Evolutionary conservation across 2,888 invertebrate species (phyloP).

Genomic region (Alcis repandata): DNA sequence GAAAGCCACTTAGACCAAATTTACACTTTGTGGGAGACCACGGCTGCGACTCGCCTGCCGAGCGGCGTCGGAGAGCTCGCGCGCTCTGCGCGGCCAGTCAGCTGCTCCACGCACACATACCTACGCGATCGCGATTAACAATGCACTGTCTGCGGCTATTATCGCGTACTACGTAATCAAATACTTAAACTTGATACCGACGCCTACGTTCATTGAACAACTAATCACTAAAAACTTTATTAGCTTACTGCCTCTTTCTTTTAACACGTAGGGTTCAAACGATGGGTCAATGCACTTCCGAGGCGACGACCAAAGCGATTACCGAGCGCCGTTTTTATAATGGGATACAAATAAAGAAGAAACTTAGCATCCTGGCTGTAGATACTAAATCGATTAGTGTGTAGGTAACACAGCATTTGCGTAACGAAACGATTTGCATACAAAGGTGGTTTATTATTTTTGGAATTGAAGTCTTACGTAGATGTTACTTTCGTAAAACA

Average conservation of each 20-base stretch:
- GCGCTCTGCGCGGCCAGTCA: constrained; percentile 66
- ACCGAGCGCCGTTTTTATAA: constrained; percentile 75
- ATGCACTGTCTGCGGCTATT: constrained; percentile 32
- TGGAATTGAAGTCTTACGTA: constrained; percentile 48
- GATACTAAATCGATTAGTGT: constrained; percentile 50
- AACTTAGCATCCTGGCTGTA: constrained; percentile 53
- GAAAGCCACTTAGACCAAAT: constrained; percentile 85
- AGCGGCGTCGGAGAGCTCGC: constrained; percentile 55
- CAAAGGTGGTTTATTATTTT: constrained; percentile 43
- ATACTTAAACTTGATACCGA: constrained; percentile 24
- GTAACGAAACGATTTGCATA: constrained; percentile 48
- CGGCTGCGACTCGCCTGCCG: constrained; percentile 63
- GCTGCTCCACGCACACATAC: constrained; percentile 68
- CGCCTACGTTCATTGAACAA: constrained; percentile 49
- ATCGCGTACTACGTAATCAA: constrained; percentile 32
- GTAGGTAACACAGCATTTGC: constrained; percentile 44
- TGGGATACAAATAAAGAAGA: constrained; percentile 63
- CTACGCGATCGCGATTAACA: constrained; percentile 47
- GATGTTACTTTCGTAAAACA: constrained; percentile 45
- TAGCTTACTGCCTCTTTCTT: constrained; percentile 49
- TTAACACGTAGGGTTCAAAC: constrained; percentile 76
- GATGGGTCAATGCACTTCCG: constrained; percentile 86
- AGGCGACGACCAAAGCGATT: constrained; percentile 79
- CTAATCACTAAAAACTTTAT: constrained; percentile 51
- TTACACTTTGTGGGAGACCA: constrained; percentile 86